Evolutionary conservation across 2,888 invertebrate species (phyloP).

Genomic region (Chesias legatella): DNA sequence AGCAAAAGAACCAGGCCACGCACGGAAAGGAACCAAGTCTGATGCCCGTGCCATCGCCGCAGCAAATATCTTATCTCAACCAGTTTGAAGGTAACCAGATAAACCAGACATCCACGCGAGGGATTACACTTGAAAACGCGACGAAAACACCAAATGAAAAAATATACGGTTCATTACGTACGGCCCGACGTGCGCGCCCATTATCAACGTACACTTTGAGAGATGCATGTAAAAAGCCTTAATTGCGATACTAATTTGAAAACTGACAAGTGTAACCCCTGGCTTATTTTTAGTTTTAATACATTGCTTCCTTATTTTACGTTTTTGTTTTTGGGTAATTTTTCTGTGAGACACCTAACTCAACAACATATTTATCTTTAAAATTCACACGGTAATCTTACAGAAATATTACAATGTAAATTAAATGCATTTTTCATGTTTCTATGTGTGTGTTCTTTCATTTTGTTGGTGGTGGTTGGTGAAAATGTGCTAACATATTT

Average conservation of each 20-base stretch:
- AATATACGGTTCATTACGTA: slow-evolving; percentile 3
- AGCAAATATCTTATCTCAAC: slow-evolving; percentile 97
- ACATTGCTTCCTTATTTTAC: slow-evolving; percentile 33
- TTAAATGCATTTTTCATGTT: slow-evolving; percentile 15
- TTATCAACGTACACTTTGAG: slow-evolving; percentile 15
- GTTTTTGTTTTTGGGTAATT: slow-evolving; percentile 24
- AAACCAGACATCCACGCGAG: slow-evolving; percentile 43
- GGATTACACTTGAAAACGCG: slow-evolving; percentile 33
- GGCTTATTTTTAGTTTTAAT: slow-evolving; percentile 30
- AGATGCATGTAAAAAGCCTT: slow-evolving; percentile 23
- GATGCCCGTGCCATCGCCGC: slow-evolving; percentile 97
- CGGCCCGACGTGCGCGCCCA: slow-evolving; percentile 9
- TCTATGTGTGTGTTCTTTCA: slow-evolving; percentile 33
- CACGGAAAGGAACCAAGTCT: slow-evolving; percentile 91
- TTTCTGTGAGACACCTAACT: slow-evolving; percentile 18
- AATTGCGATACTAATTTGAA: slow-evolving; percentile 27
- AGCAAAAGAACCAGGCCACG: slow-evolving; percentile 69
- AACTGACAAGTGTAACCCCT: slow-evolving; percentile 38
- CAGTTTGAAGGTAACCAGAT: slow-evolving; percentile 89
- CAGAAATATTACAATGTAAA: slow-evolving; percentile 10
- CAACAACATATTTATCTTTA: slow-evolving; percentile 3
- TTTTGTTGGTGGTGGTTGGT: slow-evolving; percentile 77
- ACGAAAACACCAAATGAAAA: slow-evolving; percentile 1
- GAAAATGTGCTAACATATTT: slow-evolving; percentile 80
- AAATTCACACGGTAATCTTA: slow-evolving; percentile 14